Percentiles rank a stretch among this genome's conserved stretches.
These are phyloP conservation scores for Papilio aristodemus DNA, from an alignment of 1,140 invertebrate genomes.

Conservation along the genomic window DNA sequence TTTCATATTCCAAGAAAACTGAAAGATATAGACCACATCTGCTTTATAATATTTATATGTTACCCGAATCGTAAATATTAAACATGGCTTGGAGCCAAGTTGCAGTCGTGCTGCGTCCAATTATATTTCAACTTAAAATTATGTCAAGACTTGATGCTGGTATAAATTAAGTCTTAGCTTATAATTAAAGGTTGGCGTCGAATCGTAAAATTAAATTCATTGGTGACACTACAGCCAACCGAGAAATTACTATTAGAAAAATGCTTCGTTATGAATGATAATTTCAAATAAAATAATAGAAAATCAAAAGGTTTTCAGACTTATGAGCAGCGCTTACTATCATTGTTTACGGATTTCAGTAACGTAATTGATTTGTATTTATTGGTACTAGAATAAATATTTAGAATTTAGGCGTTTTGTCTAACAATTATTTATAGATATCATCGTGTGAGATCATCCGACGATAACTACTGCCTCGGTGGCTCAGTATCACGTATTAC, in stretches of 20 bases:
- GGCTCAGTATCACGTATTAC: too few species aligned
- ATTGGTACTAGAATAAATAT: too few species aligned
- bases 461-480: too few species aligned
- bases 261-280: neutral
- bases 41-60: conserved; percentile 21
- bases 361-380: neutral
- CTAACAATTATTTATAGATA: too few species aligned
- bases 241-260: neutral
- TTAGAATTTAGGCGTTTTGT: too few species aligned
- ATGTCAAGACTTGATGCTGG: conserved; percentile 64
- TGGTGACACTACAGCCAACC: neutral
- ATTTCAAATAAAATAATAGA: neutral
- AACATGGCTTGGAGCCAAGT: conserved; percentile 63
- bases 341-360: neutral
- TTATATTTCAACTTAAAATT: conserved; percentile 77
- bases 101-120: conserved; percentile 68
- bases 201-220: neutral
- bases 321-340: neutral
- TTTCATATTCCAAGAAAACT: neutral
- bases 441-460: too few species aligned
- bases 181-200: conserved; percentile 4
- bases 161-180: conserved; percentile 53
- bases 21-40: neutral
- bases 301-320: neutral
- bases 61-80: conserved; percentile 24